Base-by-base conservation (phyloP, 2,113 vertebrate genomes). In the Phainopepla nitens region DNA sequence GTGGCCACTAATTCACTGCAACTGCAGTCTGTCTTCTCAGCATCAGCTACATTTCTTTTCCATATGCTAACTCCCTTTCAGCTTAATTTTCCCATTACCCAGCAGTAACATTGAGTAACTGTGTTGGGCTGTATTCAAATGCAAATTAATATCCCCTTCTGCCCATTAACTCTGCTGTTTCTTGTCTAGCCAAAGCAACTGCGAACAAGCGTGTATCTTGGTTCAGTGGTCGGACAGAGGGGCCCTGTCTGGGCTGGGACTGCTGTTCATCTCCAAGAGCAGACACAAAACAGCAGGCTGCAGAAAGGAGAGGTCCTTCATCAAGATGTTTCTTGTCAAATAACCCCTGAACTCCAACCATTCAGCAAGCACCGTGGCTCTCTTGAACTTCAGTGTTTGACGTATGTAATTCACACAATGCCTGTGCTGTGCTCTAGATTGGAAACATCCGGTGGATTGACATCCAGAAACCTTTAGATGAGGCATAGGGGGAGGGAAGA, bases 91-190 rank as follows among this genome's bases (percentile, higher is more conserved):
- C 94, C 78, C 65, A 68, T 96, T 96, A 83, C 58, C 90, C 92
- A 88, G 87, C 76, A 93, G 92, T 90, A 95, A 87, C 81, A 91
- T 83, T 93, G 96, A 95, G 89, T 89, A 95, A 96, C 87, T 90
- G 89, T 85, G 75, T 41, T 94, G 80, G 87, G 68, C 62, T 80
- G 31, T 70, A 95, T 97, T 96, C 96, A 97, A 94, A 97, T 97
- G 93, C 95, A 97, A 96, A 97, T 96, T 85, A 96, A 92, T 89
- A 95, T 82, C 57, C 81, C 45, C 51, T 93, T 96, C 91, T 96
- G 94, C 77, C 93, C 91, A 95, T 93, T 96, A 96, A 72, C 82
- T 94, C 70, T 57, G 70, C 93, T 90, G 89, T 89, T 96, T 94
- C 88, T 93, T 80, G 91, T 91, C 87, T 89, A 88, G 91, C 91